Evolutionary conservation across 2,888 invertebrate genomes (phyloP), one percentile per base, ranked within the genome.

Genomic region (Schizotus pectinicornis): DNA sequence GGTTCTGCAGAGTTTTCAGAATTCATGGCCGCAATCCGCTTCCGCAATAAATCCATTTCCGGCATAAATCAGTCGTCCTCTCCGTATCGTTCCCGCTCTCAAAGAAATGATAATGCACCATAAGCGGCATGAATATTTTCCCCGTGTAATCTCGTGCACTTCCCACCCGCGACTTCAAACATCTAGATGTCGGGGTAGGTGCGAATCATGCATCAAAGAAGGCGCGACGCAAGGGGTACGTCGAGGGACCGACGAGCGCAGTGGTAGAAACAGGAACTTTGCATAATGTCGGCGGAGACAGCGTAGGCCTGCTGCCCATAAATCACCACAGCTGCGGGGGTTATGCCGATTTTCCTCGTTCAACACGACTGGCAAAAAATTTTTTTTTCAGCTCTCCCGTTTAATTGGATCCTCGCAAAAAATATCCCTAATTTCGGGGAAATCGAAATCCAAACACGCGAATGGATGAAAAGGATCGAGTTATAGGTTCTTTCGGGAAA

Each of bases 211-310:
- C 69, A 71, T 70, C 70, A 73, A 71, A 71, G 64, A 64, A 65
- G 66, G 68, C 64, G 68, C 64, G 69, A 63, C 59, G 62, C 61
- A 67, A 60, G 56, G 47, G 56, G 54, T 57, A 60, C 58, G 65
- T 58, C 56, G 59, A 68, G 64, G 72, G 69, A 63, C 60, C 62
- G 61, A 54, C 70, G 67, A 22, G 5, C 22, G 22, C 70, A 71
- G 73, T 71, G 68, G 70, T 72, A 73, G 75, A 75, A 75, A 75
- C 75, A 73, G 77, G 74, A 77, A 78, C 77, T 79, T 79, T 79
- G 79, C 79, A 79, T 79, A 79, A 79, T 79, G 79, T 79, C 77
- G 76, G 69, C 75, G 78, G 75, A 79, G 78, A 79, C 78, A 77
- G 77, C 76, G 71, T 70, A 74, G 73, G 75, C 74, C 77, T 77